Base-by-base conservation (phyloP, 1,140 invertebrate species). In the Drosophila serrata region DNA sequence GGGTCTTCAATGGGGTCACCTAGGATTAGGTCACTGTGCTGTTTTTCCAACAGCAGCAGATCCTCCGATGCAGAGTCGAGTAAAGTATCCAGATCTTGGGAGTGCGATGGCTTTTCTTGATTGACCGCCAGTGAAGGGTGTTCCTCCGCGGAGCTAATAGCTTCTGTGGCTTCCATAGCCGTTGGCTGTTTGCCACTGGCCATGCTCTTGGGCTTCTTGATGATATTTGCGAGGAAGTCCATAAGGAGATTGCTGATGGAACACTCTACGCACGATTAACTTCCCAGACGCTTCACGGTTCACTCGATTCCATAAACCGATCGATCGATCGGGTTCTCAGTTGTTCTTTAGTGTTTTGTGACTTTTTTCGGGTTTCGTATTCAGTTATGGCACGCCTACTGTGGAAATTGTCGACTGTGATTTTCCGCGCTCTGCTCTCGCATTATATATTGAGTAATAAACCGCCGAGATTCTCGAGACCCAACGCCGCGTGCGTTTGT, bases 141-240 rank as follows among this genome's bases (percentile, higher is more conserved):
- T 6, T 15, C 8, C 9, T 42, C 45, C 9, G 11, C 12, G 19
- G 22, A n/a, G 40, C 19, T 48, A 12, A 11, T 8, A 7, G 15
- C 37, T 29, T 33, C 12, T 29, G 43, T 11, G 12, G 31, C 65
- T 31, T 69, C 62, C 46, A 35, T 37, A 8, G 12, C 22, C 37
- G 31, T 2, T 17, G 37, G 6, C 22, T 35, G 46, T 5, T 48
- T 45, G 35, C 37, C 51, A 22, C 40, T 51, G 49, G 19, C 37
- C 43, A 79, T 67, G 65, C 85, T 92, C n/a, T 73, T 73, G 35
- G 91, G 85, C 43, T 85, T 74, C 53, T 87, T 92, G 24, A 92
- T 87, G 9, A 92, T 60, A 58, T 87, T 90, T 15, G 91, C 72
- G 64, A 92, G 53, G 45, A 92, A 92, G 69, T 92, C 75, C 91